Evolutionary conservation across 37 sponge, comb jelly and placozoan genomes (phyloP).

Genomic region (Eunapius fragilis): DNA sequence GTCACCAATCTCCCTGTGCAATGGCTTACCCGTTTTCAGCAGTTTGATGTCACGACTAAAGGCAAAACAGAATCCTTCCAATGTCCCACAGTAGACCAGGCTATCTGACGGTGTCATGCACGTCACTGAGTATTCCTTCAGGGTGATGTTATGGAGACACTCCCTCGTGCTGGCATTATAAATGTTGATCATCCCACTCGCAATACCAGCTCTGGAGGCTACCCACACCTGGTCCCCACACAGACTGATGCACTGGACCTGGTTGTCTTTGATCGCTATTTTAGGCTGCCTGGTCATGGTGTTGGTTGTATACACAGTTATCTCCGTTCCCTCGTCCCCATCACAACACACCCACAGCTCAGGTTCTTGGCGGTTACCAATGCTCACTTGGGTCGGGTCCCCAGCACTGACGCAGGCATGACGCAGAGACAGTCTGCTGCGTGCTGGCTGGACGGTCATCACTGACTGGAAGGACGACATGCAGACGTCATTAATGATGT

Average conservation of each 20-base stretch:
- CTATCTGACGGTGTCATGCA: slow-evolving; percentile 49
- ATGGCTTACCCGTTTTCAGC: slow-evolving; percentile 16
- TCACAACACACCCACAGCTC: slow-evolving; percentile 80
- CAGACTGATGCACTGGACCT: slow-evolving; percentile 47
- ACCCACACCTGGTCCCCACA: slow-evolving; percentile 75
- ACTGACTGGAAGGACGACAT: slow-evolving; percentile 28
- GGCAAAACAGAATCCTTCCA: slow-evolving; percentile 62
- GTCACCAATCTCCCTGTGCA: slow-evolving; percentile 50
- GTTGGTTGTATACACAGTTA: slow-evolving; percentile 56
- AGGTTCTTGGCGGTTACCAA: neutral
- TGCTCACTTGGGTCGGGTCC: neutral
- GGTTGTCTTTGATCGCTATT: slow-evolving; percentile 54
- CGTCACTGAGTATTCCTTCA: slow-evolving; percentile 56
- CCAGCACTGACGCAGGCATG: slow-evolving; percentile 30
- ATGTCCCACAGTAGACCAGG: slow-evolving; percentile 62
- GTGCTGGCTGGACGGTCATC: slow-evolving; percentile 39
- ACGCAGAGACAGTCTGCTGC: slow-evolving; percentile 51
- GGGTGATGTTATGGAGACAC: slow-evolving; percentile 42
- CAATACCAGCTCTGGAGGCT: slow-evolving; percentile 57
- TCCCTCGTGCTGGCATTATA: slow-evolving; percentile 39
- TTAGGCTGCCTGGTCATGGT: slow-evolving; percentile 44
- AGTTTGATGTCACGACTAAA: slow-evolving; percentile 10
- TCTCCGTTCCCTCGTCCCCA: slow-evolving; percentile 51
- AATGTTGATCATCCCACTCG: slow-evolving; percentile 54
- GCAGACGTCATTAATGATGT: slow-evolving; percentile 21